Evolutionary conservation across 2,797 vertebrate species (phyloP), one percentile per base, ranked within the genome.

Genomic region (Hippocampus kuda): DNA sequence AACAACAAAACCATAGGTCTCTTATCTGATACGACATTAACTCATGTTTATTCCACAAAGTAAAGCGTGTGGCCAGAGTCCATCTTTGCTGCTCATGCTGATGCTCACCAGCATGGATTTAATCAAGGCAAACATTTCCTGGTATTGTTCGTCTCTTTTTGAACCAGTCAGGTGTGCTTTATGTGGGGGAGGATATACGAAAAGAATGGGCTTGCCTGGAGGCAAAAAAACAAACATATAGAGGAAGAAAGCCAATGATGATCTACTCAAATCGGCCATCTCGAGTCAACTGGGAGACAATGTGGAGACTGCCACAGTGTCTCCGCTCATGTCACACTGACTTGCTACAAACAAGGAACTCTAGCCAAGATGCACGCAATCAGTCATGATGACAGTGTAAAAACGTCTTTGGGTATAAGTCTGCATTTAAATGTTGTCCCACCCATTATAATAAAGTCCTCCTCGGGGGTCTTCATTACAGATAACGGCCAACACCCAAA

Each of bases 61-160:
- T 12, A 8, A 12, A 66, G n/a, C 24, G 2, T 16, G 22, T 13
- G 67, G 62, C 78, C 68, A 71, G 70, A 20, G 65, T 72, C 64
- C 1, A 20, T 62, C 68, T 5, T 56, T 65, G 8, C 5, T 62
- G 34, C 66, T 38, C 30, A 59, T 70, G 24, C 34, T 8, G 65
- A 68, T 59, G 59, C 26, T 65, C 48, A 68, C 59, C 27, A 26
- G 66, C 74, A 56, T 48, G 72, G 60, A 64, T 67, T 44, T 24
- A 70, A 70, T 70, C 44, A 38, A 24, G 69, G 67, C 48, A 81
- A 77, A 69, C 70, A 84, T 78, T 91, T 92, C 90, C 91, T 88
- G 73, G 67, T 59, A 90, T 91, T 92, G 90, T 91, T 76, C 0
- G 12, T 49, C n/a, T 73, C 74, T 63, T 75, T 54, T 69, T 67